Percentiles rank a stretch among this genome's conserved stretches.
Conservation (phyloP, 1,140 invertebrate genomes). For the Brachionus rubens region DNA sequence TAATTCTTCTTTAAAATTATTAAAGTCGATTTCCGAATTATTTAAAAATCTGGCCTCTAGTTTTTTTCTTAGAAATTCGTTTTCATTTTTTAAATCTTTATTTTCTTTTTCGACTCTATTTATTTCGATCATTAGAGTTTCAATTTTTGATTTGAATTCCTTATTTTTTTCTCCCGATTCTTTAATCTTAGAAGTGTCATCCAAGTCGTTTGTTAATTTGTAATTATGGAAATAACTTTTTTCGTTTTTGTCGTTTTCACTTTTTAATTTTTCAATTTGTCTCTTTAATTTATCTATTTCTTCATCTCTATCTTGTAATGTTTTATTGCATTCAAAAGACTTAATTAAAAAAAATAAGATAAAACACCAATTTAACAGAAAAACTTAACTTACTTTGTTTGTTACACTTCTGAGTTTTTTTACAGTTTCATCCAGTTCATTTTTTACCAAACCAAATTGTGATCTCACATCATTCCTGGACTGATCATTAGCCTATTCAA, state of each 20-base stretch:
- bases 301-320: conserved; percentile 54
- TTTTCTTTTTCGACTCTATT: conserved; percentile 52
- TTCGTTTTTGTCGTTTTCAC: conserved; percentile 52
- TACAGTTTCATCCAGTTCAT: not conserved
- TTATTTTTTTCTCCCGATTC: conserved; percentile 54
- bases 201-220: conserved; percentile 53
- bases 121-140: conserved; percentile 54
- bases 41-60: too few species aligned
- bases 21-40: conserved; percentile 52
- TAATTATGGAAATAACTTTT: conserved; percentile 51
- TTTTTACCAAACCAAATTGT: conserved; percentile 5
- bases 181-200: conserved; percentile 55
- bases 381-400: too few species aligned
- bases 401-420: not conserved
- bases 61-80: conserved; percentile 53
- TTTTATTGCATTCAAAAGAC: conserved; percentile 52
- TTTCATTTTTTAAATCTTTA: conserved; percentile 53
- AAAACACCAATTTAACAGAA: not conserved
- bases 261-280: conserved; percentile 52
- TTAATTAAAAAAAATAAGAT: conserved; percentile 48
- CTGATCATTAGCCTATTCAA: not conserved
- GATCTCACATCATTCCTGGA: not conserved
- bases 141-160: conserved; percentile 55
- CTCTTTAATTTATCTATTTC: conserved; percentile 54
- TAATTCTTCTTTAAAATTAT: conserved; percentile 54